These are phyloP conservation scores for Blastomussa wellsi DNA, from an alignment of 92 coral and sea anemone genomes.

Conservation along the genomic window DNA sequence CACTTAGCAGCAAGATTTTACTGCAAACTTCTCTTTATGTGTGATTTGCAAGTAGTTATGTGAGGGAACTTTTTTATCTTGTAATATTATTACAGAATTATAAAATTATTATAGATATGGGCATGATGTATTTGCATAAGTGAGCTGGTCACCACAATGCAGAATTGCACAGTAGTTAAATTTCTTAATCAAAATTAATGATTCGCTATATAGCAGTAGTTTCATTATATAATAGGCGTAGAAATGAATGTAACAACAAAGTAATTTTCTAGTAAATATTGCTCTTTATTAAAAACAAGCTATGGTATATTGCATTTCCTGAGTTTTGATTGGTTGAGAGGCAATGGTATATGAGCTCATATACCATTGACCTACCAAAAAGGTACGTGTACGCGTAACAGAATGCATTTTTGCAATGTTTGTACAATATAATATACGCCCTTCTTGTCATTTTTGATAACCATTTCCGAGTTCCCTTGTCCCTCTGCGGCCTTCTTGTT, in stretches of 20 bases:
- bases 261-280: slow-evolving; percentile 1
- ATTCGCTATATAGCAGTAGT: neutral
- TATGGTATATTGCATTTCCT: too few species aligned
- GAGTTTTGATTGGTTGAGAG: too few species aligned
- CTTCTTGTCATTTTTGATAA: too few species aligned
- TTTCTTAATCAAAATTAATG: neutral
- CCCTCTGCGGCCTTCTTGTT: too few species aligned
- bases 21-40: neutral
- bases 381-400: too few species aligned
- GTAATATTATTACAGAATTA: neutral
- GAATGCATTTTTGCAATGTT: too few species aligned
- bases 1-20: neutral
- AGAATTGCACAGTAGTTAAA: neutral
- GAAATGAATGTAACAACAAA: neutral
- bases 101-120: neutral
- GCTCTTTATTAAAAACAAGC: too few species aligned
- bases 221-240: neutral
- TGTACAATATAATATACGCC: too few species aligned
- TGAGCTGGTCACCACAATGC: neutral
- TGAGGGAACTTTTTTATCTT: neutral
- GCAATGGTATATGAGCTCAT: too few species aligned
- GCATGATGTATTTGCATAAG: neutral
- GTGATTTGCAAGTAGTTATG: neutral
- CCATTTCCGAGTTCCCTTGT: too few species aligned
- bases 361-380: too few species aligned